phyloP scores from a whole-genome alignment of 2,888 invertebrate species.

The Pycnomerus fuliginosus region DNA sequence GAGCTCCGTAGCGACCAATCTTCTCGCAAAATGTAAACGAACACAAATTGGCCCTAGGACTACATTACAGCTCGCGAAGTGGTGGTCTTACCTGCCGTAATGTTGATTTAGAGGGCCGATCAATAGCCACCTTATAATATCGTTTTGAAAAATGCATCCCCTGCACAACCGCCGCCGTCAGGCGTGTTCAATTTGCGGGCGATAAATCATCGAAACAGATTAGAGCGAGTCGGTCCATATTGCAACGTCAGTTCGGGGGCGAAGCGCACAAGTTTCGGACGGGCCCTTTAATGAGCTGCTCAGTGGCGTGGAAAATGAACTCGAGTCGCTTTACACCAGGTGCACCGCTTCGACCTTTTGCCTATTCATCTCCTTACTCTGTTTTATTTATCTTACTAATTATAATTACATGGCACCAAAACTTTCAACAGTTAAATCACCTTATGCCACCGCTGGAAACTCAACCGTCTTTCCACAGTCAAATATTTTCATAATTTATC shows the following conservation, averaged over 20 bases:
- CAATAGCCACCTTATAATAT: constrained; percentile 23
- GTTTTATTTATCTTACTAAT: constrained; percentile 35
- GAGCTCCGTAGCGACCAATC: constrained; percentile 39
- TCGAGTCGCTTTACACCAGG: constrained; percentile 32
- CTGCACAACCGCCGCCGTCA: constrained; percentile 19
- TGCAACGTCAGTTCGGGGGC: constrained; percentile 31
- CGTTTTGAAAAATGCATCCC: constrained; percentile 33
- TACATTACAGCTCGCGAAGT: constrained; percentile 37
- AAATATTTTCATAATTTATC: no score
- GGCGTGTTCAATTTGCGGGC: constrained; percentile 28
- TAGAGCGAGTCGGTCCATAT: constrained; percentile 29
- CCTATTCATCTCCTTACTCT: constrained; percentile 21
- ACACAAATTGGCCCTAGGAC: constrained; percentile 48
- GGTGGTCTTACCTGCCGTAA: constrained; percentile 34
- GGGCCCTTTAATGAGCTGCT: constrained; percentile 45
- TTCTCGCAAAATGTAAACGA: constrained; percentile 47
- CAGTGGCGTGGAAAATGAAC: constrained; percentile 50
- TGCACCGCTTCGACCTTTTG: constrained; percentile 18
- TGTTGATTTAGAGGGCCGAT: constrained; percentile 31
- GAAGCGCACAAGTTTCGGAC: constrained; percentile 22
- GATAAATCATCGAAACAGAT: constrained; percentile 30
- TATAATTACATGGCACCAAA: constrained; percentile 30
- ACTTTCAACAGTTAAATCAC: constrained; percentile 19
- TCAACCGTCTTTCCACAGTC: no score
- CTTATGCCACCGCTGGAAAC: constrained; percentile 10